Evolutionary conservation across 2,888 invertebrate genomes (phyloP), one percentile per base, ranked within the genome.

Genomic region (Caenorhabditis afra): DNA sequence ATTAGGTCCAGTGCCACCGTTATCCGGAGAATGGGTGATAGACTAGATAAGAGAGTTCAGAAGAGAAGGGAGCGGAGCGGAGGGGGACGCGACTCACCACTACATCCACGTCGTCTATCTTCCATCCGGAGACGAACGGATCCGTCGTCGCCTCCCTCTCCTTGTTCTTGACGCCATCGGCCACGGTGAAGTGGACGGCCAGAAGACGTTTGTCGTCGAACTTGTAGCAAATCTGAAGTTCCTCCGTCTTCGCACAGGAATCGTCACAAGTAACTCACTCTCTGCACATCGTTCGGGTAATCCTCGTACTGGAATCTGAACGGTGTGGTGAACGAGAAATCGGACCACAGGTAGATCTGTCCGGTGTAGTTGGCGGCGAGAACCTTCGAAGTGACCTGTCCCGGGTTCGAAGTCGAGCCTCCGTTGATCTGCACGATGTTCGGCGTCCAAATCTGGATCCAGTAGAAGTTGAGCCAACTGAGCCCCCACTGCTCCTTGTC

Each of bases 381-480:
- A n/a, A 90, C 88, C 61, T 89, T 90, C 47, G 88, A 85, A 8
- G 85, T 86, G 39, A 90, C 86, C 14, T 75, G 78, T 55, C 88
- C 88, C 12, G 89, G 86, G 35, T 81, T 82, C 1, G 87, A 79
- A 14, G 85, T 84, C 14, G 75, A 70, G 37, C 74, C 83, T 87
- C 87, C 83, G 58, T 90, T 89, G 70, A 86, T 85, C 64, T 90
- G 90, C 1, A 88, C 79, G 59, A 90, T 59, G 64, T 86, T 86
- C 12, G 89, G 89, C 11, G 89, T 87, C 89, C 89, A 89, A 29
- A 90, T 86, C 70, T 90, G 89, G 16, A 90, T 85, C 90, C 90
- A 90, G 75, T 90, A 90, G 79, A 90, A 90, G 84, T 90, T 90
- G 39, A 90, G 81, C 90, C 90, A 90, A n/a, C 86, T 86, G 44